Conservation (phyloP, 1,140 invertebrate species). For the Zaprionus nigranus region DNA sequence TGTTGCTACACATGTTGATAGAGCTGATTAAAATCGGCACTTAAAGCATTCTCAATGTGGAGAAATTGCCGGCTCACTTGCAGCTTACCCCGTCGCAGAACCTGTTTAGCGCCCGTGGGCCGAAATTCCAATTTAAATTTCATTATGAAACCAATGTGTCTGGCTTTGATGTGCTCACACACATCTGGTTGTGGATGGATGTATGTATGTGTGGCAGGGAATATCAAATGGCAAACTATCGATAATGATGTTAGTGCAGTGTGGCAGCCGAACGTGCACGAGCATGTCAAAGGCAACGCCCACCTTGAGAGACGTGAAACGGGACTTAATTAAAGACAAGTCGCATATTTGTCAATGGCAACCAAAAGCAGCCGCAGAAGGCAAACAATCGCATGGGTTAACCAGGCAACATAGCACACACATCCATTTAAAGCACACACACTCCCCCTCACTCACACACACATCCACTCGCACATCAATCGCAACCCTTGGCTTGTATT, state of each 20-base stretch:
- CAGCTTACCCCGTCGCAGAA: background rate
- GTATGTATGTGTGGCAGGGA: constrained; percentile 30
- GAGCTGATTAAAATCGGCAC: background rate
- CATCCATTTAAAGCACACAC: constrained; percentile 6
- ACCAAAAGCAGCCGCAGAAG: constrained; percentile 63
- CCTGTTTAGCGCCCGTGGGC: constrained; percentile 11
- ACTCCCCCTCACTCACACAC: background rate
- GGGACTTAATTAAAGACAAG: constrained; percentile 72
- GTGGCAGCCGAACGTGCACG: constrained; percentile 43
- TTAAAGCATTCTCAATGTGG: background rate
- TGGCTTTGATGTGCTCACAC: constrained; percentile 67
- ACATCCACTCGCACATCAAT: constrained; percentile 39
- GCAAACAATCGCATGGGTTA: constrained; percentile 57
- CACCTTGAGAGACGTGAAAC: background rate
- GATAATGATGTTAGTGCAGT: constrained; percentile 69
- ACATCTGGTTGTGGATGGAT: no score
- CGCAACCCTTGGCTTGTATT: constrained; percentile 23
- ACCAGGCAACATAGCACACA: constrained; percentile 24
- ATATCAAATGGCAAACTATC: constrained; percentile 79
- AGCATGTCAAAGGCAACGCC: constrained; percentile 5
- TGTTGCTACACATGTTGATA: background rate
- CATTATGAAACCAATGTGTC: constrained; percentile 33
- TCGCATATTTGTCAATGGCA: constrained; percentile 75
- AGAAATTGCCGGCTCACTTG: background rate
- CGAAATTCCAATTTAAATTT: constrained; percentile 58